phyloP scores from a whole-genome alignment of 2,113 vertebrate genomes.

The Sardina pilchardus region DNA sequence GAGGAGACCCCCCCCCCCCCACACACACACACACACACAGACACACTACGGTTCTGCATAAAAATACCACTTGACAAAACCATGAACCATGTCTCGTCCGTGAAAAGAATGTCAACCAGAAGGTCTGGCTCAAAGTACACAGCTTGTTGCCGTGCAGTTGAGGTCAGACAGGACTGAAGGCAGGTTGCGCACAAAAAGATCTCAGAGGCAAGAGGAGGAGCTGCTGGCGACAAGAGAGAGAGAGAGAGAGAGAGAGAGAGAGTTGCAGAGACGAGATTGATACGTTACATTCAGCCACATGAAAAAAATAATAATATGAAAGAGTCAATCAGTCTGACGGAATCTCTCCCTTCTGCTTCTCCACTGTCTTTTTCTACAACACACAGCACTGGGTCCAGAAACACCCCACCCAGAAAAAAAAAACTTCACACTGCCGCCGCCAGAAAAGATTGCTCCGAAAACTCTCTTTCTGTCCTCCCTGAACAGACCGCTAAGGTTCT shows the following conservation, averaged over 20 bases:
- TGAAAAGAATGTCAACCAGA: neutral
- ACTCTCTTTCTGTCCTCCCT: constrained; percentile 11
- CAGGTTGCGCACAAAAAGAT: neutral
- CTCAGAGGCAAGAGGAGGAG: neutral
- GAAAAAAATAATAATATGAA: neutral
- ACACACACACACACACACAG: too few relatives aligned
- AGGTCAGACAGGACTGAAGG: constrained; percentile 7
- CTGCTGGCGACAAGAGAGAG: neutral
- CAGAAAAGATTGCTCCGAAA: neutral
- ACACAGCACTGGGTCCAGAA: neutral
- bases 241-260: neutral
- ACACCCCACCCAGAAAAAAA: neutral
- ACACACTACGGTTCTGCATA: neutral
- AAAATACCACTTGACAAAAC: neutral
- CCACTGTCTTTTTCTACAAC: neutral
- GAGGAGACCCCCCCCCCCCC: neutral
- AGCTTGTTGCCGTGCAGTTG: neutral
- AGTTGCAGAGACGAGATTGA: neutral
- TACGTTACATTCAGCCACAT: neutral
- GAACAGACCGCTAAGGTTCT: neutral
- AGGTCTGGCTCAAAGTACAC: neutral
- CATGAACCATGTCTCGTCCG: neutral
- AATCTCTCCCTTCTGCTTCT: neutral
- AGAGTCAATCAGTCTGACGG: neutral
- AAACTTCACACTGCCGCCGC: neutral